A percentile compares a stretch with the other conserved stretches of the same genome.
These are phyloP conservation scores for Muschampia plurimacula DNA, from an alignment of 2,888 invertebrate genomes.

Conservation along the genomic window DNA sequence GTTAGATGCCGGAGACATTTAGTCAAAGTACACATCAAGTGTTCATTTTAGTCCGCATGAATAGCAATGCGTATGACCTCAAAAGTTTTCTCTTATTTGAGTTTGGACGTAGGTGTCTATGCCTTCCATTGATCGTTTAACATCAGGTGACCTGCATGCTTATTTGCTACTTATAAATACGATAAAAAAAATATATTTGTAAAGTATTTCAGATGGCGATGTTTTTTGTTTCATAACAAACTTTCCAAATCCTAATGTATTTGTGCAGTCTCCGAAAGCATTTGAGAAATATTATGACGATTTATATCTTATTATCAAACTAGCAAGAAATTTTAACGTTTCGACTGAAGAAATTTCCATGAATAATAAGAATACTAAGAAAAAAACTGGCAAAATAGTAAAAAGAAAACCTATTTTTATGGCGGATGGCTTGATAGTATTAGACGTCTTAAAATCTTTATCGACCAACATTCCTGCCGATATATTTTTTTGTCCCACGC, in stretches of 20 bases:
- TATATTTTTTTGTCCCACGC: conserved; percentile 64
- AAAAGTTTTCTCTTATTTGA: too few relatives aligned
- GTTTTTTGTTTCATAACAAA: conserved; percentile 70
- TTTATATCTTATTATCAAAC: conserved; percentile 67
- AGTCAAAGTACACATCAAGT: too few relatives aligned
- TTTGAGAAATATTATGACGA: conserved; percentile 62
- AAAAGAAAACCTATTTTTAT: conserved; percentile 63
- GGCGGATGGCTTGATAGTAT: conserved; percentile 67
- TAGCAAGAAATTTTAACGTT: conserved; percentile 62
- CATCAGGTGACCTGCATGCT: too few relatives aligned
- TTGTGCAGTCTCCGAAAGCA: conserved; percentile 57
- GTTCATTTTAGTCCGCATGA: too few relatives aligned
- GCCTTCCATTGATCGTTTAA: too few relatives aligned
- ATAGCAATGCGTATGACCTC: too few relatives aligned
- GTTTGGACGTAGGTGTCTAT: too few relatives aligned
- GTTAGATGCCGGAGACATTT: too few relatives aligned
- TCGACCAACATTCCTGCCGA: conserved; percentile 63
- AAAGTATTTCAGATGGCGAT: conserved; percentile 70
- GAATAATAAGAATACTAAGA: conserved; percentile 31
- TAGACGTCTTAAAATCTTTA: conserved; percentile 65
- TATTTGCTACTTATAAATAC: background rate
- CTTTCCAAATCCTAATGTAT: conserved; percentile 66
- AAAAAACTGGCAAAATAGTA: conserved; percentile 37
- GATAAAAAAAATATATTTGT: background rate
- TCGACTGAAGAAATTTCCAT: conserved; percentile 23